These are phyloP conservation scores for Brachypodius melanocephalos DNA, from an alignment of 2,113 vertebrate species.

Conservation along the genomic window DNA sequence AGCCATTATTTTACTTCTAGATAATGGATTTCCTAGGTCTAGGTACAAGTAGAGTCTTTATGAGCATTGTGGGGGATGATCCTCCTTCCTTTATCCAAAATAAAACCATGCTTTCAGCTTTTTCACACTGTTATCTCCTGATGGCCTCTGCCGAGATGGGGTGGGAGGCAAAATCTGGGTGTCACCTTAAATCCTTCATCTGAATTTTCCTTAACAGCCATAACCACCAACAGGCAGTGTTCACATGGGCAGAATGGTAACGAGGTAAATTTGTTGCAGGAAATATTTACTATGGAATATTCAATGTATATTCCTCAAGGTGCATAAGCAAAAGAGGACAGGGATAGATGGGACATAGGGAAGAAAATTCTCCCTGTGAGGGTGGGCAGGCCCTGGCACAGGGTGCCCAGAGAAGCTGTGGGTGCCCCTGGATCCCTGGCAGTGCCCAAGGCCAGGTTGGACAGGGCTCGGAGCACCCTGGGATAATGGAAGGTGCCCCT, in stretches of 20 bases:
- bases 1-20: neutral
- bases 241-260: neutral
- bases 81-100: neutral
- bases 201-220: neutral
- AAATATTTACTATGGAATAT: neutral
- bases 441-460: neutral
- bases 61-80: neutral
- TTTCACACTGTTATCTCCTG: neutral
- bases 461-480: fast-evolving
- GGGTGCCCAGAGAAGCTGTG: neutral
- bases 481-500: neutral
- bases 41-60: neutral
- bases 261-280: neutral
- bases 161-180: neutral
- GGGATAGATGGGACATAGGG: neutral
- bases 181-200: neutral
- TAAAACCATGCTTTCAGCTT: neutral
- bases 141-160: neutral
- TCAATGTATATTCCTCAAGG: neutral
- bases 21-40: neutral
- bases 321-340: neutral
- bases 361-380: neutral
- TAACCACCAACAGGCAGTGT: neutral
- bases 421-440: neutral
- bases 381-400: neutral